A percentile compares a stretch with the other conserved stretches of the same genome.
These are phyloP conservation scores for Lymantria dispar DNA, from an alignment of 2,888 invertebrate species.

Conservation along the genomic window DNA sequence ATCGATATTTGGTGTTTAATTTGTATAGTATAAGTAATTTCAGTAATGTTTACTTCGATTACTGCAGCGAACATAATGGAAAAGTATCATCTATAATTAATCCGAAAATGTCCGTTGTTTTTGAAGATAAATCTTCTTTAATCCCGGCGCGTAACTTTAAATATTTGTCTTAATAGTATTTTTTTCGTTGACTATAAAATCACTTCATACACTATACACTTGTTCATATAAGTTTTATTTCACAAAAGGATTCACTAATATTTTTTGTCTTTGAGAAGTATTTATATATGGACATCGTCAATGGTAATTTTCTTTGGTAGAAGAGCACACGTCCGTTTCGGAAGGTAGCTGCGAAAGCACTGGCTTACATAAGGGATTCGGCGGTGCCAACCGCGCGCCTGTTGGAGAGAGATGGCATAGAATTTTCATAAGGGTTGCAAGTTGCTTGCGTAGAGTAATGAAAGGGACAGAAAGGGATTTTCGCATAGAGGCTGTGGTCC, in stretches of 20 bases:
- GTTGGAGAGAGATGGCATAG: slow-evolving; percentile 62
- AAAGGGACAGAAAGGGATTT: slow-evolving; percentile 65
- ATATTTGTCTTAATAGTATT: slow-evolving; percentile 49
- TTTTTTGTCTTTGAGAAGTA: slow-evolving; percentile 28
- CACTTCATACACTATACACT: slow-evolving; percentile 44
- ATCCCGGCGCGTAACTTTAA: slow-evolving; percentile 56
- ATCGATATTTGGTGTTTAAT: slow-evolving; percentile 52
- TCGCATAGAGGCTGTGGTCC: slow-evolving; percentile 54
- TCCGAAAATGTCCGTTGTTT: slow-evolving; percentile 52
- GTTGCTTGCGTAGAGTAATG: slow-evolving; percentile 47
- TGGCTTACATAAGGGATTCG: slow-evolving; percentile 80
- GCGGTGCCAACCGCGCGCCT: slow-evolving; percentile 62
- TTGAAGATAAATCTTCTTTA: slow-evolving; percentile 56
- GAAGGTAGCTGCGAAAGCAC: slow-evolving; percentile 52
- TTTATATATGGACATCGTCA: slow-evolving; percentile 56
- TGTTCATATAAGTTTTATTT: slow-evolving; percentile 52
- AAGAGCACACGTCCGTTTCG: slow-evolving; percentile 48
- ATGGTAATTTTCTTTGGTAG: slow-evolving; percentile 24
- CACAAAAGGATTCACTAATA: slow-evolving; percentile 40
- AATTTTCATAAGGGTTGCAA: slow-evolving; percentile 62
- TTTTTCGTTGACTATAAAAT: slow-evolving; percentile 43
- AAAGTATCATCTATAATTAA: slow-evolving; percentile 54
- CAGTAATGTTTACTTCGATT: slow-evolving; percentile 50
- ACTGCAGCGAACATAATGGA: slow-evolving; percentile 55
- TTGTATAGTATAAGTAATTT: slow-evolving; percentile 45